phyloP scores from a whole-genome alignment of 2,888 invertebrate species.

The Lypha dubia region DNA sequence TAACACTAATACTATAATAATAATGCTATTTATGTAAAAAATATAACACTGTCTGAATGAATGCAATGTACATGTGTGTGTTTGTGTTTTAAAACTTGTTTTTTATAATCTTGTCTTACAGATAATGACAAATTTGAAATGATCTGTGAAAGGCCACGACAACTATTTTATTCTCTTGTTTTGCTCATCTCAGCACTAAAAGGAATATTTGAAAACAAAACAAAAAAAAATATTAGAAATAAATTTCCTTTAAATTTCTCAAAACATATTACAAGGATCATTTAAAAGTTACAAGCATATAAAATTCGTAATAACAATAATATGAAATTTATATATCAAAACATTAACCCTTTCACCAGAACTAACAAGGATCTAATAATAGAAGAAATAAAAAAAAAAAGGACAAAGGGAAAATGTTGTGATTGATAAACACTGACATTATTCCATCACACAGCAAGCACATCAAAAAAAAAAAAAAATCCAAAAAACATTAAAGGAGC shows the following conservation, averaged over 20 bases:
- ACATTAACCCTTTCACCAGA: slow-evolving; percentile 47
- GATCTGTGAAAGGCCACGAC: no score
- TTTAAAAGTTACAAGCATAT: slow-evolving; percentile 11
- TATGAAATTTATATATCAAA: slow-evolving; percentile 10
- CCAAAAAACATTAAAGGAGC: no score
- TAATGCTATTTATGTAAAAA: no score
- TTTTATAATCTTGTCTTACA: no score
- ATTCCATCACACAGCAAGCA: slow-evolving; percentile 18
- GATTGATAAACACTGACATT: slow-evolving; percentile 34
- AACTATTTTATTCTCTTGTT: neutral
- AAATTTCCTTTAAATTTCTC: neutral
- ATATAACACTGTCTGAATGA: no score
- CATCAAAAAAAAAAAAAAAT: neutral
- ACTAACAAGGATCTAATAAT: slow-evolving; percentile 41
- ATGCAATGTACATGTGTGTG: no score
- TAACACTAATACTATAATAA: no score
- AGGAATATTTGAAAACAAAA: neutral
- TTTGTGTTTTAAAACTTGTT: no score
- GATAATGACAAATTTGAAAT: no score
- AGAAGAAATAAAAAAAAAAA: no score
- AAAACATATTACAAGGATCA: slow-evolving; percentile 29
- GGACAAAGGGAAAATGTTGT: neutral
- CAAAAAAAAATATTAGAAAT: no score
- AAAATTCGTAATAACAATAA: neutral
- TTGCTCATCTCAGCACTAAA: neutral